Conservation (phyloP, 1,140 invertebrate species). For the Apis florea region DNA sequence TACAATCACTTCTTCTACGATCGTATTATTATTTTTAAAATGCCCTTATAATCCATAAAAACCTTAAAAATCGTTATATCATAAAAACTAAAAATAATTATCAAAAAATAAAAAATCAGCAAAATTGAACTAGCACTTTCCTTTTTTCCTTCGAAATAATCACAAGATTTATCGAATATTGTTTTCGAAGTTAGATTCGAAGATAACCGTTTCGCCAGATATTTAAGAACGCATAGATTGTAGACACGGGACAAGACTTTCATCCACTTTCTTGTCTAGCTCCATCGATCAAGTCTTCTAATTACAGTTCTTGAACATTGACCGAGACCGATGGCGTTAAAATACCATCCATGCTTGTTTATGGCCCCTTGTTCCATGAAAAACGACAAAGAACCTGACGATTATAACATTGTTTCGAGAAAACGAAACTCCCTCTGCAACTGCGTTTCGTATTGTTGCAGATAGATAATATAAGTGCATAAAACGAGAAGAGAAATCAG, state of each 20-base stretch:
- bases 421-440: background rate
- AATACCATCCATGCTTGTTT: background rate
- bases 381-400: constrained; percentile 28
- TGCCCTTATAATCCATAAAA: background rate
- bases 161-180: constrained; percentile 26
- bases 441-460: constrained; percentile 9
- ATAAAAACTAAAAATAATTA: background rate
- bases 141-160: background rate
- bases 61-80: background rate
- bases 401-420: constrained; percentile 50
- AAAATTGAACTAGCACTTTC: background rate
- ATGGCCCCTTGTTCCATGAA: constrained; percentile 3
- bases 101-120: background rate
- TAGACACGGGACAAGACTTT: constrained; percentile 2
- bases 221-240: constrained; percentile 2
- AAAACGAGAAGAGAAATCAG: constrained; percentile 41
- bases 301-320: constrained; percentile 22
- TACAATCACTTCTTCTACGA: no score
- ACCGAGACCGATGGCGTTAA: constrained; percentile 8
- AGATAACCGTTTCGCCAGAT: constrained; percentile 10
- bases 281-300: constrained; percentile 27
- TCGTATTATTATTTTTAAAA: no score
- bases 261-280: constrained; percentile 28
- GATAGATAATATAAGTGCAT: no score
- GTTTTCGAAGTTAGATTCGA: background rate